Conservation (phyloP, 2,888 invertebrate genomes). For the Asteroscopus sphinx region DNA sequence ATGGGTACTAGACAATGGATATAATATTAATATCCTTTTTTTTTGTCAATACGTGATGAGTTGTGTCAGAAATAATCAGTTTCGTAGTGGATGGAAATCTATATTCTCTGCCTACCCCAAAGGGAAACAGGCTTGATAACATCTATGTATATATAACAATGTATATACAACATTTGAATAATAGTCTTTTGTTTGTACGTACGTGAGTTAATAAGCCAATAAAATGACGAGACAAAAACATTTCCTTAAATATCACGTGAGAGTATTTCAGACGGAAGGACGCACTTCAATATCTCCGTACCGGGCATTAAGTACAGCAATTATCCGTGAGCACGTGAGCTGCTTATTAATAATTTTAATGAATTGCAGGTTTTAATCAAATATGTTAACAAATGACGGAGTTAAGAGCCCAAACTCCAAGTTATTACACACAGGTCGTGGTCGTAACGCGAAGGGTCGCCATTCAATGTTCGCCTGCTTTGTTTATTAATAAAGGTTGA, state of each 20-base stretch:
- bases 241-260: constrained; percentile 9
- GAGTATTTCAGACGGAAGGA: constrained; percentile 14
- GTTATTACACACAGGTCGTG: constrained; percentile 56
- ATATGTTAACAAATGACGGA: constrained; percentile 58
- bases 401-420: constrained; percentile 47
- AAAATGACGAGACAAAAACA: neutral
- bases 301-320: constrained; percentile 25
- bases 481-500: constrained; percentile 71
- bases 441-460: constrained; percentile 41
- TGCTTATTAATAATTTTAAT: constrained; percentile 52
- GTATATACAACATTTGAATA: too few species aligned
- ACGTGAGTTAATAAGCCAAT: too few species aligned
- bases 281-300: neutral
- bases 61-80: too few species aligned
- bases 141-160: too few species aligned
- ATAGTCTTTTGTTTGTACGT: too few species aligned
- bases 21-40: too few species aligned
- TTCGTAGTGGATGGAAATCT: too few species aligned
- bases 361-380: constrained; percentile 59
- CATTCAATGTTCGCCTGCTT: constrained; percentile 50
- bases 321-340: constrained; percentile 32
- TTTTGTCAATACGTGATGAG: too few species aligned
- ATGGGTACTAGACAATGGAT: too few species aligned
- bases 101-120: too few species aligned
- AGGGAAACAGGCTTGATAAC: too few species aligned